Evolutionary conservation across 2,888 invertebrate genomes (phyloP), one percentile per base, ranked within the genome.

Genomic region (Leptothorax acervorum): DNA sequence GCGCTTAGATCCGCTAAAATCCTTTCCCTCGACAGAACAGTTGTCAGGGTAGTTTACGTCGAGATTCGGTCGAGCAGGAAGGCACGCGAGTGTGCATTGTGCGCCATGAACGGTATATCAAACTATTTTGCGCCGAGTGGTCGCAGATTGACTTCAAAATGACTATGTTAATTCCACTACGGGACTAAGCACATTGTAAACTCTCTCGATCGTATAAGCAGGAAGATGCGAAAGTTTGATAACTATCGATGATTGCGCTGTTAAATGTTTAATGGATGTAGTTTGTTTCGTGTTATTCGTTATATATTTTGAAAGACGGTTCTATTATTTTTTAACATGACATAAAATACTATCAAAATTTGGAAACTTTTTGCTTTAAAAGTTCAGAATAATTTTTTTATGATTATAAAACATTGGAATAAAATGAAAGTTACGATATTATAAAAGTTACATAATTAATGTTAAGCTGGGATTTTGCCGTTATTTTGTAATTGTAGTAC

Each of bases 1-100:
- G 66, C 71, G 42, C 23, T 83, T 78, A 76, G 74, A 85, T 76
- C 83, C 23, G 39, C 60, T 73, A 65, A 74, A 78, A 88, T 87
- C 88, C 85, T 83, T 62, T 78, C 65, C 62, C 65, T 70, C 23
- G 68, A 11, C 23, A 39, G 70, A 55, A 23, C 51, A 53, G 76
- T 76, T 65, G 65, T 76, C 51, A 65, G 23, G 55, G 74, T 65
- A 39, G 76, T 75, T 73, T 82, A 75, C 63, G 60, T 48, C 42
- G 75, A 23, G 74, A 74, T 62, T 74, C 31, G 51, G 15, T 45
- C 71, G 70, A 53, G 51, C 62, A 71, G 71, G 78, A 78, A 55
- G 55, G 71, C 78, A 71, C 78, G 71, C 35, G 78, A 57, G 15
- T 2, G n/a, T 31, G 70, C 70, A 78, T 70, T 78, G 71, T 71